A percentile compares a stretch with the other conserved stretches of the same genome.
Evolutionary conservation across 37 sponge, comb jelly and placozoan species (phyloP).

Genomic region (Amphimedon queenslandica): DNA sequence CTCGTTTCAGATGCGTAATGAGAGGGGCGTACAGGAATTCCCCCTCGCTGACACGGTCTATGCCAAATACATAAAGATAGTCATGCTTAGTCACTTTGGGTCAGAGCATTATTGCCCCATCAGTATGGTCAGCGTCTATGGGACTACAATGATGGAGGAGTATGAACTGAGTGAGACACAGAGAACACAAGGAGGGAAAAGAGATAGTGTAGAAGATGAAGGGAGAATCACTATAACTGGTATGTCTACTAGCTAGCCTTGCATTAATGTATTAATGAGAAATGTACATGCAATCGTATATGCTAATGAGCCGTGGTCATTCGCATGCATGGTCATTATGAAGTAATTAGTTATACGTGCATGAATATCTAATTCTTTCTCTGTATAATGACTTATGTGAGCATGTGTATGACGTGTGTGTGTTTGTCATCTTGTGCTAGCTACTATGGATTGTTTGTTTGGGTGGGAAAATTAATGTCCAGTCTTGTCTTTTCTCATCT

Average conservation of each 20-base stretch:
- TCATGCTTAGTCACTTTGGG: constrained; percentile 78
- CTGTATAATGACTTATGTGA: neutral
- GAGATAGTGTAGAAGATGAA: neutral
- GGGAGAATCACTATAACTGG: neutral
- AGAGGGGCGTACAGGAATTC: constrained; percentile 60
- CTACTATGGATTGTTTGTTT: too few species aligned
- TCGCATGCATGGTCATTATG: neutral
- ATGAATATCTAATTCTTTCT: neutral
- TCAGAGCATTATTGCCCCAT: constrained; percentile 88
- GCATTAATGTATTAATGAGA: neutral
- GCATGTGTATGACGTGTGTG: neutral
- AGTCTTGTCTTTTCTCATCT: too few species aligned
- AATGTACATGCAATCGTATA: neutral
- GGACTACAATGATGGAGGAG: constrained; percentile 85
- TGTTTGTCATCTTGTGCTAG: neutral
- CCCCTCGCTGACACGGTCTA: constrained; percentile 53
- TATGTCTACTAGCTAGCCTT: neutral
- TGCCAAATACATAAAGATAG: constrained; percentile 73
- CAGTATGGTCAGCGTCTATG: constrained; percentile 77
- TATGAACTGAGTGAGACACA: constrained; percentile 45
- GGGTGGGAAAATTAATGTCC: too few species aligned
- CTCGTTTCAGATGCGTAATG: constrained; percentile 61
- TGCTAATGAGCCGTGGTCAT: neutral
- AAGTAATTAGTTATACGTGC: neutral
- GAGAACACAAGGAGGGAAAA: too few species aligned